Base-by-base conservation (phyloP, 2,888 invertebrate genomes). In the Acronicta leporina region DNA sequence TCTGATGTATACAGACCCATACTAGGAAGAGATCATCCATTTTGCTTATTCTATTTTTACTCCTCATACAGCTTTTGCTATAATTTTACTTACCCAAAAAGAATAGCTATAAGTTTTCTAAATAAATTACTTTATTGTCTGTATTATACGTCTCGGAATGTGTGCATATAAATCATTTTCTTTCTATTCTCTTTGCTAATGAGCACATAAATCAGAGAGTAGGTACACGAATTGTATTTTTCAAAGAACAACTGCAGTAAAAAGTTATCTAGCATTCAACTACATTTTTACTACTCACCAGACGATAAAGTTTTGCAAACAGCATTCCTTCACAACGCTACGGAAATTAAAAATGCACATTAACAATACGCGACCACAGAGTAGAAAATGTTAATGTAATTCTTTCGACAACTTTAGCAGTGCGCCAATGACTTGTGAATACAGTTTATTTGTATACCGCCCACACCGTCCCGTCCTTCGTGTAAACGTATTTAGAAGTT, bases 271-370 rank as follows among this genome's bases (percentile, higher is more conserved):
- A 0, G 6, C 38, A 38, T 38, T 38, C 38, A n/a, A 38, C 38
- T 7, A 38, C 38, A n/a, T 38, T 38, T 38, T 38, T 38, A 45
- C 51, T 43, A 35, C 27, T 61, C 25, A 41, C 43, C 15, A 52
- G 41, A 69, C 52, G 52, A 63, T 69, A 69, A 69, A 70, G 45
- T 74, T 69, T 48, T 25, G 53, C 48, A 55, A 75, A 69, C 63
- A 69, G 8, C 38, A 54, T 62, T 73, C 25, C 50, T 53, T 44
- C 49, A 30, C 20, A 30, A 41, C 63, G 65, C 49, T 50, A 46
- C 72, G 72, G 75, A 69, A 75, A 75, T 69, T 75, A 75, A 69
- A 69, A 75, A 69, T 64, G 65, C 56, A 75, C 75, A 75, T 71
- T 42, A 45, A 54, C 65, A 75, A 63, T 70, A 49, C 49, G 44